Evolutionary conservation across 2,888 invertebrate species (phyloP).

Genomic region (Melolontha melolontha): DNA sequence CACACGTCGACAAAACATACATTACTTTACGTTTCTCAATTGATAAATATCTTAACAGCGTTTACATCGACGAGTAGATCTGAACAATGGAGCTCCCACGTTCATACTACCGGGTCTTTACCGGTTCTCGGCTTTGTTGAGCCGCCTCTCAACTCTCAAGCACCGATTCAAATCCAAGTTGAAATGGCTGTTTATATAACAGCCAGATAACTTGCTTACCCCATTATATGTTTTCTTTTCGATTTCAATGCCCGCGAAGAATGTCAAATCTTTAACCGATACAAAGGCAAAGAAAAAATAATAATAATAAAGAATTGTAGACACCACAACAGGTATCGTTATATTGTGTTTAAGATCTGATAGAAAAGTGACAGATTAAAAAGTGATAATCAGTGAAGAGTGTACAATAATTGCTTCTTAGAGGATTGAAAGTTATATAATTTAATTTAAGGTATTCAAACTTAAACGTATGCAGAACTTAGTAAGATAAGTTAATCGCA

Average conservation of each 20-base stretch:
- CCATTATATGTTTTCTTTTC: constrained; percentile 52
- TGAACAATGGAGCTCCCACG: constrained; percentile 54
- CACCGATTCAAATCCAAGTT: constrained; percentile 51
- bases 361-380: not conserved
- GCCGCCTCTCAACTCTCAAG: constrained; percentile 53
- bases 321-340: constrained; percentile 10
- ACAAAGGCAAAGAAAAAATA: constrained; percentile 1
- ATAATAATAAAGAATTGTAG: not conserved
- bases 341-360: constrained; percentile 8
- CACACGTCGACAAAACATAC: constrained; percentile 22
- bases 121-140: constrained; percentile 51
- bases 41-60: constrained; percentile 54
- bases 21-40: constrained; percentile 46
- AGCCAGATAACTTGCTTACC: constrained; percentile 51
- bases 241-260: constrained; percentile 50
- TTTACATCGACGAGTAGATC: constrained; percentile 53
- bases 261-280: constrained; percentile 38
- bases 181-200: constrained; percentile 53
- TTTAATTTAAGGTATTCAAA: too few species aligned
- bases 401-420: too few species aligned
- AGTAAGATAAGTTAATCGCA: too few species aligned
- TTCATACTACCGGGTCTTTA: constrained; percentile 51
- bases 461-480: too few species aligned
- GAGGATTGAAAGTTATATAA: too few species aligned
- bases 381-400: not conserved